phyloP scores from a whole-genome alignment of 2,113 vertebrate genomes.

The Hymenochirus boettgeri region DNA sequence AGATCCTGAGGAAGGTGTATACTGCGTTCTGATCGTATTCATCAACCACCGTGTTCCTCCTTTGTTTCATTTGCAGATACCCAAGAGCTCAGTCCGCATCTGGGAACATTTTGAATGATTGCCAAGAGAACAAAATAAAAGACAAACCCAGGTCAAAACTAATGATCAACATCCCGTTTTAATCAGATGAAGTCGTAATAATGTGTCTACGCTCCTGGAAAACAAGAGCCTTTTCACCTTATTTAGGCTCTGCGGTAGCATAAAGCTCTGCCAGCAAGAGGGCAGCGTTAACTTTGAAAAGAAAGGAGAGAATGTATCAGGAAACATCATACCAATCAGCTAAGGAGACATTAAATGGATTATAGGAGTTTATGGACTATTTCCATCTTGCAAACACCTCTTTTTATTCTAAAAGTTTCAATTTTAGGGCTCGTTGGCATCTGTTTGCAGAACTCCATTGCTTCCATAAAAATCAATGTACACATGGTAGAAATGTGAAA shows the following conservation, averaged over 20 bases:
- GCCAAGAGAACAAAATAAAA: conserved; percentile 47
- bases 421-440: no score
- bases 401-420: no score
- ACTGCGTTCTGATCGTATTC: conserved; percentile 56
- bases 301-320: no score
- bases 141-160: conserved; percentile 63
- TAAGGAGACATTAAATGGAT: no score
- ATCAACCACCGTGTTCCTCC: conserved; percentile 57
- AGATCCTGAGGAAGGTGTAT: conserved; percentile 52
- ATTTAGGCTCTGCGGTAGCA: conserved; percentile 62
- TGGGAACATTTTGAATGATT: conserved; percentile 73
- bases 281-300: neutral
- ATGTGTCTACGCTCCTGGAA: conserved; percentile 63
- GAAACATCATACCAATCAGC: no score
- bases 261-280: conserved; percentile 49
- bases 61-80: conserved; percentile 65
- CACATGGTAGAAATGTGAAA: no score
- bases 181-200: conserved; percentile 70
- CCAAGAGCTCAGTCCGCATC: conserved; percentile 54
- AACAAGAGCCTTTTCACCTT: conserved; percentile 67
- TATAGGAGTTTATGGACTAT: no score
- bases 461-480: no score
- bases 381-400: no score
- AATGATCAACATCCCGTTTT: conserved; percentile 74
- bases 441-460: no score